A percentile compares a stretch with the other conserved stretches of the same genome.
Evolutionary conservation across 2,888 invertebrate genomes (phyloP).

Genomic region (Chrysolina americana): DNA sequence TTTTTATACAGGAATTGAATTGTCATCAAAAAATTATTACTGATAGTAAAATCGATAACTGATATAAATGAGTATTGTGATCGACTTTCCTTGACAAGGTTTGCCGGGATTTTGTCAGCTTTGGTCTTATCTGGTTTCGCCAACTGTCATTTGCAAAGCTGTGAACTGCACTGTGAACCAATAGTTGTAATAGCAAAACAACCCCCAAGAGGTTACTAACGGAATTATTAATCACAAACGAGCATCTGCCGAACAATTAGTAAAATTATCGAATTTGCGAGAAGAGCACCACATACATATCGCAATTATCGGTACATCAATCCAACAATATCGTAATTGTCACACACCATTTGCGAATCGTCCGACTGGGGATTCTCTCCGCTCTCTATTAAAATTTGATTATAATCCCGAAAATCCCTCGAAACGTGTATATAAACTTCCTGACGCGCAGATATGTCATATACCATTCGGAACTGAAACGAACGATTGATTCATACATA

Average conservation of each 20-base stretch:
- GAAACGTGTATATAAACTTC: slow-evolving; percentile 31
- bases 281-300: slow-evolving; percentile 30
- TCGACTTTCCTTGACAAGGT: too few species aligned
- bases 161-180: too few species aligned
- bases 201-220: not conserved
- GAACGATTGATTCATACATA: slow-evolving; percentile 1
- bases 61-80: too few species aligned
- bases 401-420: slow-evolving; percentile 46
- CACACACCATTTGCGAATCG: slow-evolving; percentile 43
- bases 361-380: slow-evolving; percentile 22
- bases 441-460: slow-evolving; percentile 4
- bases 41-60: too few species aligned
- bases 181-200: not conserved
- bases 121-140: too few species aligned
- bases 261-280: slow-evolving; percentile 54
- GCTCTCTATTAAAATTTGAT: slow-evolving; percentile 46
- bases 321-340: slow-evolving; percentile 49
- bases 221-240: slow-evolving; percentile 46
- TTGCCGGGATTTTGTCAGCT: too few species aligned
- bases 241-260: slow-evolving; percentile 47
- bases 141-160: too few species aligned
- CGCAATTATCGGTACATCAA: slow-evolving; percentile 46
- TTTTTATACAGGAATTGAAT: too few species aligned
- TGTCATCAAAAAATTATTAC: too few species aligned
- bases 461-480: not conserved